These are phyloP conservation scores for Cotesia vestalis DNA, from an alignment of 1,140 invertebrate genomes.

Conservation along the genomic window DNA sequence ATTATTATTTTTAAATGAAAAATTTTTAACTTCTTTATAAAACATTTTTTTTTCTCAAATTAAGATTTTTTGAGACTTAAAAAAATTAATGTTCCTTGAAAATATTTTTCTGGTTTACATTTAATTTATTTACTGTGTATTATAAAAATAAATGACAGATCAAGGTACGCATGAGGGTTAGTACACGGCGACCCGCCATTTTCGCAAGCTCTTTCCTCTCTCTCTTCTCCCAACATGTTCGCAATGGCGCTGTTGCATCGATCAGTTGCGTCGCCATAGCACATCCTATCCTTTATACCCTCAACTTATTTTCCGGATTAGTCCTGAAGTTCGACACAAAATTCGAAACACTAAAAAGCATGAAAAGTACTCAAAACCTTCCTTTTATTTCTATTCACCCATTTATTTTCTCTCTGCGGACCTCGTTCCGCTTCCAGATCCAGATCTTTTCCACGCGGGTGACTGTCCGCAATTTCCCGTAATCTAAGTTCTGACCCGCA, in stretches of 20 bases:
- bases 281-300: conserved; percentile 48
- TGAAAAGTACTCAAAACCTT: too few species aligned
- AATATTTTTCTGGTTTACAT: not conserved
- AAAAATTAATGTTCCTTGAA: too few species aligned
- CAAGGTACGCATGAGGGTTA: conserved; percentile 40
- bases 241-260: conserved; percentile 60
- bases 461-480: conserved; percentile 13
- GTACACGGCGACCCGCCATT: conserved; percentile 37
- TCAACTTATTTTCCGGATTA: conserved; percentile 24
- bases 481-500: too few species aligned
- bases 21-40: too few species aligned
- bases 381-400: too few species aligned
- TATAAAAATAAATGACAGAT: not conserved
- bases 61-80: too few species aligned
- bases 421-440: not conserved
- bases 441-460: not conserved
- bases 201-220: conserved; percentile 12
- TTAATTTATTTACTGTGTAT: not conserved
- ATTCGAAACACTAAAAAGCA: too few species aligned
- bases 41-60: too few species aligned
- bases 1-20: too few species aligned
- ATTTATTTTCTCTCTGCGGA: not conserved
- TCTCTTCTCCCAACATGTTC: conserved; percentile 16
- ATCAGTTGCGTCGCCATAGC: conserved; percentile 56
- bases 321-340: not conserved